phyloP scores from a whole-genome alignment of 2,113 vertebrate genomes.

The Riparia riparia region DNA sequence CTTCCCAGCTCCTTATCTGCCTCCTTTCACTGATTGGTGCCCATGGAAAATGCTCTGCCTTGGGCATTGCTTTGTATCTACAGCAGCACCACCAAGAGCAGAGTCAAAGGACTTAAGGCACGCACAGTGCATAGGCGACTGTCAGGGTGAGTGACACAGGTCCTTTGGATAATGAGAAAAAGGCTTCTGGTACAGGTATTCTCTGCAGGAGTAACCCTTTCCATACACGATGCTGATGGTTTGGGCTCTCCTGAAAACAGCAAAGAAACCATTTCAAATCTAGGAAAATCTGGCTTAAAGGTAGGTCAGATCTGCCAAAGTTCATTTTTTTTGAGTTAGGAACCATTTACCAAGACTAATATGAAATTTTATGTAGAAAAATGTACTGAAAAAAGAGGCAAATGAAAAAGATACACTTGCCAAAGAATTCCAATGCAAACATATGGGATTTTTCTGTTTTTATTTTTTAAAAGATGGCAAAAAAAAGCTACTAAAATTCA shows the following conservation, averaged over 20 bases:
- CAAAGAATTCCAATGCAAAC: neutral
- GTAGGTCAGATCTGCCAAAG: neutral
- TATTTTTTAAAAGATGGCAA: neutral
- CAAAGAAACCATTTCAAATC: neutral
- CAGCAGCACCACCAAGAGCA: neutral
- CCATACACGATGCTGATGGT: neutral
- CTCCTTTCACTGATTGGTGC: neutral
- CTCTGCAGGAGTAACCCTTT: neutral
- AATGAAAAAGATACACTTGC: neutral
- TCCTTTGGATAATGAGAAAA: neutral
- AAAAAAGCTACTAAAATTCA: neutral
- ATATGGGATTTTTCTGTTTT: neutral
- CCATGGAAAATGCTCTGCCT: neutral
- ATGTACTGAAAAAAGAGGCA: neutral
- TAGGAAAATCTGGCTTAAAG: neutral
- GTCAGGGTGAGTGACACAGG: neutral
- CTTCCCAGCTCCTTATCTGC: neutral
- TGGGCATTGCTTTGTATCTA: fast-evolving
- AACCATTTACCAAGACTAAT: neutral
- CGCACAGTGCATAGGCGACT: no score
- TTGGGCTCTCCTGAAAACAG: neutral
- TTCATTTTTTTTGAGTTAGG: neutral
- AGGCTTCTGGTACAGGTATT: neutral
- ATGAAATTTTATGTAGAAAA: neutral
- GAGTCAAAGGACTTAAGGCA: neutral